These are phyloP conservation scores for Ceuthmochares aereus DNA, from an alignment of 2,113 vertebrate species.

Conservation along the genomic window DNA sequence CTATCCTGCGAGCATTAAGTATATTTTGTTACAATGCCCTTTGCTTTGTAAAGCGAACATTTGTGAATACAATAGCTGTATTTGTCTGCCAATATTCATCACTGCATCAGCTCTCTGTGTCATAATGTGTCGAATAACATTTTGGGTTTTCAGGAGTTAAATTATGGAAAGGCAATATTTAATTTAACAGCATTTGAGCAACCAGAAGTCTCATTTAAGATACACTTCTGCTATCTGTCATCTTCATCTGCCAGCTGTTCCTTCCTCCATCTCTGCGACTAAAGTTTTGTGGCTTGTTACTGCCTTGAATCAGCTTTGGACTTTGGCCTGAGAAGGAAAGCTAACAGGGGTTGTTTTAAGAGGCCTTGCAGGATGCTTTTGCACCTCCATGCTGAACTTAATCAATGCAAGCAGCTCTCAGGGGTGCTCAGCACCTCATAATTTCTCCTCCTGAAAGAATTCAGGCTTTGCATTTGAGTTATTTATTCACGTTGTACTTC, in stretches of 20 bases:
- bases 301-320: not conserved
- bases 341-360: not conserved
- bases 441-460: not conserved
- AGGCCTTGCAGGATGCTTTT: not conserved
- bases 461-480: conserved; percentile 3
- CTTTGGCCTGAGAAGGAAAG: not conserved
- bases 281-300: not conserved
- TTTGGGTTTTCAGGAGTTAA: not conserved
- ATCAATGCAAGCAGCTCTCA: not conserved
- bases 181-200: not conserved
- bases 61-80: conserved; percentile 44
- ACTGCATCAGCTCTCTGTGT: not conserved
- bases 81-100: conserved; percentile 60
- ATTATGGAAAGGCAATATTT: not conserved
- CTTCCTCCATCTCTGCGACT: not conserved
- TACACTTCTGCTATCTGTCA: not conserved
- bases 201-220: not conserved
- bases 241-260: conserved; percentile 26
- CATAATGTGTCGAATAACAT: not conserved
- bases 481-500: not conserved
- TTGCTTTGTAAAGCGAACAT: conserved; percentile 1
- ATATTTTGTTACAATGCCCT: not conserved
- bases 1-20: not conserved
- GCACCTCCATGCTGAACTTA: not conserved
- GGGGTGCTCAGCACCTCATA: not conserved